Evolutionary conservation across 2,113 vertebrate species (phyloP).

Genomic region (Morone saxatilis): DNA sequence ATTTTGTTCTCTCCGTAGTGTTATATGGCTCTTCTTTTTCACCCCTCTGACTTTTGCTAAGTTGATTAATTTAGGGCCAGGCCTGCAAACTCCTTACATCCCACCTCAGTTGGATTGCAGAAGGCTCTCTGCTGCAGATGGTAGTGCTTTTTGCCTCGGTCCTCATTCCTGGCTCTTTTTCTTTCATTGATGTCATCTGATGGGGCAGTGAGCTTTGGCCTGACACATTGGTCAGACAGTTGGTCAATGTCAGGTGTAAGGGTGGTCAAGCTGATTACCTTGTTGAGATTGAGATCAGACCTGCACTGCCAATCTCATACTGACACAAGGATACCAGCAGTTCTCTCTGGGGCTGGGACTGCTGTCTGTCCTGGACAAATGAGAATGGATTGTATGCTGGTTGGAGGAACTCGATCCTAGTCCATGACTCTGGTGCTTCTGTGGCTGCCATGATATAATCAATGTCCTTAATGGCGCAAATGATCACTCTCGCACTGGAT

Average conservation of each 20-base stretch:
- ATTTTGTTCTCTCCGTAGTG: not conserved
- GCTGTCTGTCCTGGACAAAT: too few relatives aligned
- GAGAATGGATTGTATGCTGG: not conserved
- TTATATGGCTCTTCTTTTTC: not conserved
- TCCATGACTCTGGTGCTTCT: not conserved
- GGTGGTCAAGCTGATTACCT: not conserved
- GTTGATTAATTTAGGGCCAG: not conserved
- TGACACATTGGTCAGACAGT: not conserved
- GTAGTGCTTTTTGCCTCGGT: not conserved
- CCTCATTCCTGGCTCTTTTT: not conserved
- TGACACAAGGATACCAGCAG: too few relatives aligned
- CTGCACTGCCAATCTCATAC: too few relatives aligned
- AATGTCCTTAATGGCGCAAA: not conserved
- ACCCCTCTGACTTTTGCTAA: not conserved
- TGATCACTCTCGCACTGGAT: not conserved
- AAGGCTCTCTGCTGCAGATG: not conserved
- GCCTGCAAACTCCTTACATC: not conserved
- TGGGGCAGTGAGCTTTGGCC: conserved; percentile 1
- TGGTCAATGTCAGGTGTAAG: not conserved
- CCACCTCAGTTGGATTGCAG: not conserved
- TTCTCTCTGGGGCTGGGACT: too few relatives aligned
- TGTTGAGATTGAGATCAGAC: not conserved
- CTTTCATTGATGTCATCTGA: conserved; percentile 7
- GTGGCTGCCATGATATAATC: not conserved
- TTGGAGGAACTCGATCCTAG: not conserved